A percentile compares a stretch with the other conserved stretches of the same genome.
Conservation (phyloP, 2,797 vertebrate genomes). For the Sphaeramia orbicularis region DNA sequence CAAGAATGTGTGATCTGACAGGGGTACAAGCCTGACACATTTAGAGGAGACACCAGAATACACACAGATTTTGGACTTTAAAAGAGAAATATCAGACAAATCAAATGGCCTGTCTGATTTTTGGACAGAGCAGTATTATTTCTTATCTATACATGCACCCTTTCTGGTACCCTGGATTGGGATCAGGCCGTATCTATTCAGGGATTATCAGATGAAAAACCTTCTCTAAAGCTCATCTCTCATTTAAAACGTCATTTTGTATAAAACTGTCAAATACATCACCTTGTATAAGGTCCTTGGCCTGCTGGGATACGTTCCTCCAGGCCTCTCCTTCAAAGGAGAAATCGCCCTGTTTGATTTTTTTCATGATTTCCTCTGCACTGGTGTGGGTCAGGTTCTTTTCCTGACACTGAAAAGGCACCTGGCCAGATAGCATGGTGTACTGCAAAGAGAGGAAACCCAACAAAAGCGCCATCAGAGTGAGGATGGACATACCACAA, state of each 20-base stretch:
- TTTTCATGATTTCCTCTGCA: constrained; percentile 98
- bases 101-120: too few species aligned
- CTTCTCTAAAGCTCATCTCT: not conserved
- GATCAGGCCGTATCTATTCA: too few species aligned
- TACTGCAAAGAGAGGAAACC: constrained; percentile 84
- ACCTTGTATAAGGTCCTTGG: constrained; percentile 98
- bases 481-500: not conserved
- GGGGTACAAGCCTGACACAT: too few species aligned
- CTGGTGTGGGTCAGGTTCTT: constrained; percentile 93
- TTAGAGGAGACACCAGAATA: too few species aligned
- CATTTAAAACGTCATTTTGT: not conserved
- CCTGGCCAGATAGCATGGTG: constrained; percentile 98
- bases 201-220: too few species aligned
- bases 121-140: too few species aligned
- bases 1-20: too few species aligned
- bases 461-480: constrained; percentile 6
- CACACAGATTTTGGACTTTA: too few species aligned
- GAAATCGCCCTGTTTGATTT: constrained; percentile 98
- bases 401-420: constrained; percentile 97
- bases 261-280: constrained; percentile 20
- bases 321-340: constrained; percentile 97
- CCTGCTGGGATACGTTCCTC: constrained; percentile 97
- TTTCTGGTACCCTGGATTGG: too few species aligned
- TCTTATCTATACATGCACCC: too few species aligned
- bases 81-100: too few species aligned